phyloP scores from a whole-genome alignment of 2,113 vertebrate genomes.

The Lophotis ruficrista region DNA sequence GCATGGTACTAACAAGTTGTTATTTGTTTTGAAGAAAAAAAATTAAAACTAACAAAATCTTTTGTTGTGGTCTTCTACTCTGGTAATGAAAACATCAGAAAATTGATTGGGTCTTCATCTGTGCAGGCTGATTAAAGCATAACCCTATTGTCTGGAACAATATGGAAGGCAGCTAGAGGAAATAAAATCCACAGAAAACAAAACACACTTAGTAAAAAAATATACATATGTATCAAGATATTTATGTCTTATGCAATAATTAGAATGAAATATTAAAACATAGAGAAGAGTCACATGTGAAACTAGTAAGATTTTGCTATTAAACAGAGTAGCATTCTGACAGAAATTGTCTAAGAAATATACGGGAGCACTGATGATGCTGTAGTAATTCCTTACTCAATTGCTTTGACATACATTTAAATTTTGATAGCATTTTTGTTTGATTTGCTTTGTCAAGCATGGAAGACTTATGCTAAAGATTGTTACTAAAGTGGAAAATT shows the following conservation, averaged over 20 bases:
- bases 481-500: neutral
- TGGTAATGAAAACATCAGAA: conserved; percentile 58
- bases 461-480: neutral
- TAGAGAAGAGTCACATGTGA: neutral
- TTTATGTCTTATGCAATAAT: conserved; percentile 35
- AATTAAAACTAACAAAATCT: neutral
- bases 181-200: conserved; percentile 72
- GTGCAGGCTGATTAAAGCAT: conserved; percentile 65
- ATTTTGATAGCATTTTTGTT: neutral
- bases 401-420: neutral
- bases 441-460: neutral
- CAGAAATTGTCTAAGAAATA: neutral
- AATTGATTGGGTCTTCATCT: conserved; percentile 69
- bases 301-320: neutral
- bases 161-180: conserved; percentile 82
- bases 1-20: neutral
- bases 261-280: conserved; percentile 39
- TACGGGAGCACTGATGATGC: neutral
- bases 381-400: neutral
- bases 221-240: conserved; percentile 25
- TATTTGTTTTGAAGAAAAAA: neutral
- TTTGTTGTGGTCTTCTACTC: conserved; percentile 51
- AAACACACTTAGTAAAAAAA: conserved; percentile 55
- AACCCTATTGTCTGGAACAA: conserved; percentile 83
- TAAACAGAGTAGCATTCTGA: neutral